Base-by-base conservation (phyloP, 1,140 invertebrate species). In the Drosophila busckii region DNA sequence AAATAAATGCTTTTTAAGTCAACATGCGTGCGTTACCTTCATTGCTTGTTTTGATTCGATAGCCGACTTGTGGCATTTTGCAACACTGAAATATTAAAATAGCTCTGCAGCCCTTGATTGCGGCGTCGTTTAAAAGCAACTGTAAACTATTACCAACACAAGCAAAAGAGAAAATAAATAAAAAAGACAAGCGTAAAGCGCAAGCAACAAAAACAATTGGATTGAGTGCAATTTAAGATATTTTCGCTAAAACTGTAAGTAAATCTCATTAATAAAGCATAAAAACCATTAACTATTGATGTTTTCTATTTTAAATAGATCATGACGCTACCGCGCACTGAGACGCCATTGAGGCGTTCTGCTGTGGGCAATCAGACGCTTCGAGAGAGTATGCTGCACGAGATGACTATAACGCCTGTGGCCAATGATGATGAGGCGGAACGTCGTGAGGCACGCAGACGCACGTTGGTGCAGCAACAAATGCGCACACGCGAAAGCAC, bases 381-480 rank as follows among this genome's bases (percentile, higher is more conserved):
- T 29, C 76, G 61, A 2, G 67, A 70, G 12, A 54, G 59, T 13
- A 56, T 65, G 46, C 31, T 55, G 20, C 61, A 56, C n/a, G 59
- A 67, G 8, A 42, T 46, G 12, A 64, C 62, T 13, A 53, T 35
- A 2, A 38, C n/a, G n/a, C n/a, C n/a, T n/a, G 31, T 52, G 26
- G 56, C 84, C 4, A 87, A 87, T 32, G 86, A 87, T 35, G 86
- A 87, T 50, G 86, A 87, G 42, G 86, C 76, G 3, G 86, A 87
- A 54, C 65, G 86, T 1, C 62, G 67, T 1, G 69, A 80, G 34
- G 84, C 83, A 2, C 54, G 86, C 1, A 56, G 82, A 2, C 68
- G 83, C 0, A 85, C 73, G 0, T 28, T 87, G 8, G 5, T 76
- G 0, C 46, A 63, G 41, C 71, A 78, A 16, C 46, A 71, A 13